phyloP scores from a whole-genome alignment of 92 coral and sea anemone genomes.

The Parazoanthus atlanticus region DNA sequence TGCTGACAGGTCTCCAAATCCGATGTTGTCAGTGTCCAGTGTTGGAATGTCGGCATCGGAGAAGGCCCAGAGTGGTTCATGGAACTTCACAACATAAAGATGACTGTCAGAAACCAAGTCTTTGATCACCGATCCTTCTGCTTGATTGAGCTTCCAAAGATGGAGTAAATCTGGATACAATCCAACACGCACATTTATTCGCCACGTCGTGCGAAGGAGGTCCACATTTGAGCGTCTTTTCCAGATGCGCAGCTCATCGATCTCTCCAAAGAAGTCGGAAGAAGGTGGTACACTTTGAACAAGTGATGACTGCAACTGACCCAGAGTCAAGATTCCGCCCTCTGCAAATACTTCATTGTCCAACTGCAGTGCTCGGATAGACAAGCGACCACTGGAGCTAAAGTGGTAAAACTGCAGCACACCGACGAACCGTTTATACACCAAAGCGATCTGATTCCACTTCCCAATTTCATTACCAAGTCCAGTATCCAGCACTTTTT shows the following conservation, averaged over 20 bases:
- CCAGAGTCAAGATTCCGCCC: conserved; percentile 62
- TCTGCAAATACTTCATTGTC: conserved; percentile 44
- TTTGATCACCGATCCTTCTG: conserved; percentile 46
- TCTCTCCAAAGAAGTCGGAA: conserved; percentile 52
- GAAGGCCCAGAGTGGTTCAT: conserved; percentile 84
- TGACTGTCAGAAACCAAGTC: conserved; percentile 51
- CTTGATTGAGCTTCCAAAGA: conserved; percentile 71
- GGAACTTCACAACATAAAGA: conserved; percentile 63
- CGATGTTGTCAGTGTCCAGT: neutral
- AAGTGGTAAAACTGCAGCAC: conserved; percentile 61
- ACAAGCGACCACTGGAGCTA: conserved; percentile 43
- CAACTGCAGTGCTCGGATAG: conserved; percentile 48
- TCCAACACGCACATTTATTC: conserved; percentile 50
- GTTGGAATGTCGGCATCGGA: conserved; percentile 85
- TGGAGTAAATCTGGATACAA: conserved; percentile 54
- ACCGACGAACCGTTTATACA: conserved; percentile 38
- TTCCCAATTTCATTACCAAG: conserved; percentile 38
- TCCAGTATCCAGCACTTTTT: conserved; percentile 46
- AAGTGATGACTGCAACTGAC: conserved; percentile 65
- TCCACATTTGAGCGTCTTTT: conserved; percentile 54
- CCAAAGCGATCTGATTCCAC: conserved; percentile 70
- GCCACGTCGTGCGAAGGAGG: conserved; percentile 57
- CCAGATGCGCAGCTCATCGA: conserved; percentile 74
- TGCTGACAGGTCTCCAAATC: conserved; percentile 38
- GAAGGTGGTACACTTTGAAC: conserved; percentile 41